Evolutionary conservation across 2,888 invertebrate genomes (phyloP).

Genomic region (Ectemnius cavifrons): DNA sequence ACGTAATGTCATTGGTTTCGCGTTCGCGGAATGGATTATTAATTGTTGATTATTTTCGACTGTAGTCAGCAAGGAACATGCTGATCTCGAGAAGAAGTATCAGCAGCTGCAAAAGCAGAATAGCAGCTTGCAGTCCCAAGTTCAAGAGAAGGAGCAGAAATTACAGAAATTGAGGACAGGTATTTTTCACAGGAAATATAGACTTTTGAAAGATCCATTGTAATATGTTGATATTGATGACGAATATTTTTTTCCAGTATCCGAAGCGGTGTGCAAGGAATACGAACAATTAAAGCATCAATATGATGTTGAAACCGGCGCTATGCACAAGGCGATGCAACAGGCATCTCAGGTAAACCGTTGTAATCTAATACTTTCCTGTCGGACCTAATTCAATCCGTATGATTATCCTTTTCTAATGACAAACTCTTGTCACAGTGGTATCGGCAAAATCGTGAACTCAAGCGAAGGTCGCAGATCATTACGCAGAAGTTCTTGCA

Average conservation of each 20-base stretch:
- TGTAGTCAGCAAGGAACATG: slow-evolving; percentile 79
- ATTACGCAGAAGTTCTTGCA: slow-evolving; percentile 81
- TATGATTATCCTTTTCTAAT: not conserved
- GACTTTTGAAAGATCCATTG: not conserved
- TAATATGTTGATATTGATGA: not conserved
- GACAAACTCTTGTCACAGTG: slow-evolving; percentile 79
- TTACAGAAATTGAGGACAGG: slow-evolving; percentile 80
- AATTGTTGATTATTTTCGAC: not conserved
- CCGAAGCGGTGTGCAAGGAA: slow-evolving; percentile 86
- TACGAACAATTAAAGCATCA: slow-evolving; percentile 87
- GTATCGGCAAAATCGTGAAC: slow-evolving; percentile 87
- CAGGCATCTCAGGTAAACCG: slow-evolving; percentile 79
- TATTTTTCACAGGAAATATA: slow-evolving; percentile 41
- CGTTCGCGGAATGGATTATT: slow-evolving; percentile 3
- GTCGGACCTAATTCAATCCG: not conserved
- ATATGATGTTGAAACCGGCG: slow-evolving; percentile 86
- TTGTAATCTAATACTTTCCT: not conserved
- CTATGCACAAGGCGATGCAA: slow-evolving; percentile 86
- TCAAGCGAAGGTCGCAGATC: slow-evolving; percentile 84
- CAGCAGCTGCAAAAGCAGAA: slow-evolving; percentile 82
- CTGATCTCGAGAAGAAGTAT: slow-evolving; percentile 82
- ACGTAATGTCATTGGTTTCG: slow-evolving; percentile 22
- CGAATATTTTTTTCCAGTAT: slow-evolving; percentile 77
- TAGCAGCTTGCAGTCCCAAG: slow-evolving; percentile 81
- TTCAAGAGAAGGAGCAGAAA: slow-evolving; percentile 83